These are phyloP conservation scores for Hexactinellida sp. DNA, from an alignment of 37 sponge, comb jelly and placozoan genomes.

Conservation along the genomic window DNA sequence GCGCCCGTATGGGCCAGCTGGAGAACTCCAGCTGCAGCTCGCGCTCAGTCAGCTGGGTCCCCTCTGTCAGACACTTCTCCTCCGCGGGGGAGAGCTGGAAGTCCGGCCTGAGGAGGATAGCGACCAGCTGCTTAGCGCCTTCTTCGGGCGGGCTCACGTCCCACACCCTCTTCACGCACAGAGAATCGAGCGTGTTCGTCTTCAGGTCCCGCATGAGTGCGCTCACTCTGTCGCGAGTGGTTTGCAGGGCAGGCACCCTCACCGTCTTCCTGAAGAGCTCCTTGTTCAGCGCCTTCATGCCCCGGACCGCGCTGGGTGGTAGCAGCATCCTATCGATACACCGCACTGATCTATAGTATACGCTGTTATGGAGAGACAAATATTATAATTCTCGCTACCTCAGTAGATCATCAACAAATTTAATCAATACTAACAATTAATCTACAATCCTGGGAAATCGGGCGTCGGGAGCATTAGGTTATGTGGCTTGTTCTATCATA, in stretches of 20 bases:
- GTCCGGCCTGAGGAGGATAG: slow-evolving; percentile 35
- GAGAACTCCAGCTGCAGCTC: slow-evolving; percentile 32
- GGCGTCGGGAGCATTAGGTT: background rate
- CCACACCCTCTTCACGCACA: slow-evolving; percentile 26
- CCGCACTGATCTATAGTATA: too few species aligned
- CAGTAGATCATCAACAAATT: too few species aligned
- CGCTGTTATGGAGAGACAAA: too few species aligned
- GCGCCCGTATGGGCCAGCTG: slow-evolving; percentile 24
- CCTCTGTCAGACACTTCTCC: slow-evolving; percentile 28
- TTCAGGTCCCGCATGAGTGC: slow-evolving; percentile 24
- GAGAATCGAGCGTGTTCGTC: slow-evolving; percentile 18
- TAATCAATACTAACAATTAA: too few species aligned
- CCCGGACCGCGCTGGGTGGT: slow-evolving; percentile 56
- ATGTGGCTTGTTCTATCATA: slow-evolving; percentile 3
- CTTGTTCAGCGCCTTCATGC: slow-evolving; percentile 45
- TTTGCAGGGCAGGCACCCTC: slow-evolving; percentile 38
- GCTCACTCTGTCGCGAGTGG: slow-evolving; percentile 21
- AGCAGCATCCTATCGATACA: slow-evolving; percentile 14
- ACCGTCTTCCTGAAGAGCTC: slow-evolving; percentile 32
- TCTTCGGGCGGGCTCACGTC: background rate
- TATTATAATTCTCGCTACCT: too few species aligned
- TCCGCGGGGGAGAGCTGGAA: background rate
- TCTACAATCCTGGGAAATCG: too few species aligned
- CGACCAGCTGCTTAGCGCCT: slow-evolving; percentile 20
- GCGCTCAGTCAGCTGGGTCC: slow-evolving; percentile 25